These are phyloP conservation scores for Periphyllus acericola DNA, from an alignment of 2,888 invertebrate species.

Conservation along the genomic window DNA sequence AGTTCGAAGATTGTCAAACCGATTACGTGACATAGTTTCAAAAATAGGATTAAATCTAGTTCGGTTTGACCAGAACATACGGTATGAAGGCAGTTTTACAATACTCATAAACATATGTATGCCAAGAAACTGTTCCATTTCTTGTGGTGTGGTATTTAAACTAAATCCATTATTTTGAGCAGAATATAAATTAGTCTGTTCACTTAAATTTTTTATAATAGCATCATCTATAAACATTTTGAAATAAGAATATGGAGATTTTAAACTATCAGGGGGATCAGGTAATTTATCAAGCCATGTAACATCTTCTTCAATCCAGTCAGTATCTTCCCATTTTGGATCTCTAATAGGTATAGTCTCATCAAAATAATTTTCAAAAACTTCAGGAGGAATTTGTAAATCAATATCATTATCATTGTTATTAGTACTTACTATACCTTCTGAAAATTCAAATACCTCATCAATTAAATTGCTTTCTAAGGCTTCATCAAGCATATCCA, in stretches of 20 bases:
- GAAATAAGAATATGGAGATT: conserved; percentile 50
- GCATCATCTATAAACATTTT: conserved; percentile 48
- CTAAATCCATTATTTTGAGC: conserved; percentile 40
- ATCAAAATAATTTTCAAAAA: background rate
- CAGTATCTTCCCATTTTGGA: conserved; percentile 16
- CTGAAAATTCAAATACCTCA: conserved; percentile 17
- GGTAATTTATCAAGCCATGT: conserved; percentile 19
- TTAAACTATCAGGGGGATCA: background rate
- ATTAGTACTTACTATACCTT: background rate
- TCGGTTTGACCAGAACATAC: conserved; percentile 52
- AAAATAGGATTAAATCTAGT: conserved; percentile 42
- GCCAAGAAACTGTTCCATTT: conserved; percentile 59
- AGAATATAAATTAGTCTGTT: conserved; percentile 61
- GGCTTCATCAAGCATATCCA: background rate
- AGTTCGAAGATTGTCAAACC: conserved; percentile 22
- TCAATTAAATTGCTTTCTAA: background rate
- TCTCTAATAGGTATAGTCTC: conserved; percentile 1
- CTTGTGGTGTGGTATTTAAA: conserved; percentile 34
- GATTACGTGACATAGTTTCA: conserved; percentile 20
- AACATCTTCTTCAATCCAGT: conserved; percentile 11
- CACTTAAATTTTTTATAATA: conserved; percentile 51
- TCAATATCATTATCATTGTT: background rate
- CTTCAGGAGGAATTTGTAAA: background rate
- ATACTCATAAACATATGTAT: conserved; percentile 61
- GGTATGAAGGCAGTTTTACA: conserved; percentile 49